These are phyloP conservation scores for Philereme transversata DNA, from an alignment of 2,888 invertebrate species.

Conservation along the genomic window DNA sequence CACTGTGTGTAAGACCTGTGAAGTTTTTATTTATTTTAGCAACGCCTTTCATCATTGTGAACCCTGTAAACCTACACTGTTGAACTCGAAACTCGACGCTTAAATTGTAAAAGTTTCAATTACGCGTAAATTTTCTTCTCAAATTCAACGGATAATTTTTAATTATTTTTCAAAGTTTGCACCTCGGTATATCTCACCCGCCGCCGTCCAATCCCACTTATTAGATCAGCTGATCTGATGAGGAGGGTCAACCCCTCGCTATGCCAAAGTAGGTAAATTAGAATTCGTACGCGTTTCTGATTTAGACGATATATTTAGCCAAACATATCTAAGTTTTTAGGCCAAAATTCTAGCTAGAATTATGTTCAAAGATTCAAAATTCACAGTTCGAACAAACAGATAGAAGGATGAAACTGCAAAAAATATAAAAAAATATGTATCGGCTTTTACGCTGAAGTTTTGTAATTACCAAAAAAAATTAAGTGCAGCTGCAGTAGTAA, in stretches of 20 bases:
- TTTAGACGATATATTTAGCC: not conserved
- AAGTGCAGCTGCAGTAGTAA: too few relatives aligned
- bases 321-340: too few relatives aligned
- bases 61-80: slow-evolving; percentile 8
- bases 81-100: slow-evolving; percentile 7
- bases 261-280: slow-evolving; percentile 20
- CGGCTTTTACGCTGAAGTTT: too few relatives aligned
- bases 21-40: not conserved
- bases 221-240: slow-evolving; percentile 27
- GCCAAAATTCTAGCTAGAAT: too few relatives aligned
- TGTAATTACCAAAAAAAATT: too few relatives aligned
- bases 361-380: too few relatives aligned
- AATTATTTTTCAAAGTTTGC: slow-evolving; percentile 33
- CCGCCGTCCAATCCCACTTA: slow-evolving; percentile 21
- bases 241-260: slow-evolving; percentile 7
- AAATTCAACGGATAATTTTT: slow-evolving; percentile 24
- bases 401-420: too few relatives aligned
- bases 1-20: too few relatives aligned
- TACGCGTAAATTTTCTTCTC: slow-evolving; percentile 22
- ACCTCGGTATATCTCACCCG: slow-evolving; percentile 4
- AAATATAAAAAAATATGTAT: too few relatives aligned
- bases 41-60: slow-evolving; percentile 1
- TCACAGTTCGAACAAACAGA: too few relatives aligned
- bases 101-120: slow-evolving; percentile 25
- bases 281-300: slow-evolving; percentile 11